Conservation (phyloP, 2,797 vertebrate genomes). For the Leucoraja ocellata region DNA sequence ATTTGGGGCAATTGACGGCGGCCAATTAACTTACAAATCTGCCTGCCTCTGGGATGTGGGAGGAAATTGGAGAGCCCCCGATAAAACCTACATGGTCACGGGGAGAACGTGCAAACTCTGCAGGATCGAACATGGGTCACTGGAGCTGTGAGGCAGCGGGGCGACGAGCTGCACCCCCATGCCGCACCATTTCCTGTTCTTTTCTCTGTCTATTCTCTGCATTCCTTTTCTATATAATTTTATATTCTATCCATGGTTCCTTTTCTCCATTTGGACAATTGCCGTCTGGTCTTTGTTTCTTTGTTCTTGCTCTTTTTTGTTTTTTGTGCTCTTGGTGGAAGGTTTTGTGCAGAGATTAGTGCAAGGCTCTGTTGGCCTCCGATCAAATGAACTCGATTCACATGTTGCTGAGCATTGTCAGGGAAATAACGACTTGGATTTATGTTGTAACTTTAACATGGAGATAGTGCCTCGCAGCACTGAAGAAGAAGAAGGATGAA, state of each 20-base stretch:
- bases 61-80: too few relatives aligned
- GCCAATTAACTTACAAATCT: too few relatives aligned
- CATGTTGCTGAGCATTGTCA: too few relatives aligned
- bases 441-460: not conserved
- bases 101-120: too few relatives aligned
- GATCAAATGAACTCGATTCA: not conserved
- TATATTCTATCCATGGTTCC: not conserved
- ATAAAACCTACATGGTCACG: too few relatives aligned
- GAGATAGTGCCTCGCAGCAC: not conserved
- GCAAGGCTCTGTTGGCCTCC: not conserved
- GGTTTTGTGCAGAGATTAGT: not conserved
- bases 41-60: too few relatives aligned
- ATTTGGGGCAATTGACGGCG: too few relatives aligned
- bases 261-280: not conserved
- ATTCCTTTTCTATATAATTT: too few relatives aligned
- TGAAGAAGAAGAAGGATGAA: not conserved
- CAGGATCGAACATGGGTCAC: too few relatives aligned
- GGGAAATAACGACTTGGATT: not conserved
- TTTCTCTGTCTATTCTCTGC: not conserved
- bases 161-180: too few relatives aligned
- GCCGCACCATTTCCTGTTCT: too few relatives aligned
- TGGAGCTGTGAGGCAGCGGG: too few relatives aligned
- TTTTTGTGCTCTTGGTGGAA: not conserved
- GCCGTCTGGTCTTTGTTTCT: not conserved
- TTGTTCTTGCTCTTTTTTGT: not conserved